Evolutionary conservation across 2,113 vertebrate species (phyloP).

Genomic region (Oenanthe melanoleuca): DNA sequence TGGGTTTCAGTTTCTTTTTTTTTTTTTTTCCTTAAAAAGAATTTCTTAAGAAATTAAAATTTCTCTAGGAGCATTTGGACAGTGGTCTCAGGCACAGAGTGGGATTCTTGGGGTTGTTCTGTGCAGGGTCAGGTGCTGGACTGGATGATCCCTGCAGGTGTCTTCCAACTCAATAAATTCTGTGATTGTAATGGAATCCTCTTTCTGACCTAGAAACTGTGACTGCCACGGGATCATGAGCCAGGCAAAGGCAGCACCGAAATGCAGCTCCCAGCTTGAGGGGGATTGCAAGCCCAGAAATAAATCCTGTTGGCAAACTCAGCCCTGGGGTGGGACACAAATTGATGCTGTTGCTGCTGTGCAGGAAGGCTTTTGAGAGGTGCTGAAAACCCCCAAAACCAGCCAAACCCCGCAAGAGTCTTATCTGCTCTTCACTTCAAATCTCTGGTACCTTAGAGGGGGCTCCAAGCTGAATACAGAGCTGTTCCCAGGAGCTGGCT

Average conservation of each 20-base stretch:
- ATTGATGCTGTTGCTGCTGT: background rate
- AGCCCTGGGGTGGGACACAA: background rate
- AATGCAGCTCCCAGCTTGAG: background rate
- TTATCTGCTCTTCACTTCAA: background rate
- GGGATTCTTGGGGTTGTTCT: background rate
- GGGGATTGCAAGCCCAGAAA: background rate
- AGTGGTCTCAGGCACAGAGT: accelerated
- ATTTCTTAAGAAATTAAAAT: background rate
- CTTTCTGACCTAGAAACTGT: background rate
- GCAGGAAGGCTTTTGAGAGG: background rate
- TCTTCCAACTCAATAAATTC: background rate
- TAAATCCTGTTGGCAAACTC: background rate
- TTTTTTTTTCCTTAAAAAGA: background rate
- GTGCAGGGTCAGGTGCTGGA: no score
- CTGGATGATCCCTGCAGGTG: background rate
- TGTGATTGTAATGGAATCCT: background rate
- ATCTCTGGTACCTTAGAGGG: background rate
- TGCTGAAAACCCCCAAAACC: accelerated
- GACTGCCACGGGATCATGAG: background rate
- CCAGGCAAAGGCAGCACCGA: accelerated
- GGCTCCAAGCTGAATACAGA: background rate
- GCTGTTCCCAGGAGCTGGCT: background rate
- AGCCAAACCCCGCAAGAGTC: background rate
- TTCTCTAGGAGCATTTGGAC: background rate
- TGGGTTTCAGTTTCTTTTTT: background rate